Evolutionary conservation across 1,140 invertebrate genomes (phyloP).

Genomic region (Zaprionus lachaisei): DNA sequence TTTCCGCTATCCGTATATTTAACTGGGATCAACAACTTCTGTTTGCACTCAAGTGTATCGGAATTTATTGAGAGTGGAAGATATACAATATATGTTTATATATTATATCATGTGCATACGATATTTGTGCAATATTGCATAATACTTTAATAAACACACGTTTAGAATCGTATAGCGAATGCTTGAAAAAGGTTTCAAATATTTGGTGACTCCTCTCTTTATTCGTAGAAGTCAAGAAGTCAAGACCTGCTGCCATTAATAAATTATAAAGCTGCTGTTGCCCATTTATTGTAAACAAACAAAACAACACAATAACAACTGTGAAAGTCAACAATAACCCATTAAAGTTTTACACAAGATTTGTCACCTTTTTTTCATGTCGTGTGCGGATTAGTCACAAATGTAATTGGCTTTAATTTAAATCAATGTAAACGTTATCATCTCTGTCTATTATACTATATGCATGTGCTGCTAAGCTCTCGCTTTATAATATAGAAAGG

Average conservation of each 20-base stretch:
- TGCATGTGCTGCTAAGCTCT: no score
- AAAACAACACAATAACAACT: neutral
- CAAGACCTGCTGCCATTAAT: neutral
- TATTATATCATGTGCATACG: no score
- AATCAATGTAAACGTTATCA: neutral
- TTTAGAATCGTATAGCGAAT: neutral
- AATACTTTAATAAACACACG: no score
- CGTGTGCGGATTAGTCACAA: neutral
- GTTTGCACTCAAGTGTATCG: neutral
- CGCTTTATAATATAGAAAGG: no score
- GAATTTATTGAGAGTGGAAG: neutral
- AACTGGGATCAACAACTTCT: slow-evolving; percentile 6
- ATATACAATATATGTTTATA: neutral
- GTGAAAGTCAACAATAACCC: slow-evolving; percentile 2
- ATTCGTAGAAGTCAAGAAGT: neutral
- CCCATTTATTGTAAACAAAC: neutral
- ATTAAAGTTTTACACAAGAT: slow-evolving; percentile 4
- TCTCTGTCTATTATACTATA: no score
- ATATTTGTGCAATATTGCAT: no score
- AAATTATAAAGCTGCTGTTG: slow-evolving; percentile 4
- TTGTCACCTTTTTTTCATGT: neutral
- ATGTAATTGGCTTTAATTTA: slow-evolving; percentile 3
- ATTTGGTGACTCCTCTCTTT: neutral
- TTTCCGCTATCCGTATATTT: slow-evolving; percentile 6
- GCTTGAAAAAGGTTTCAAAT: neutral